A percentile compares a stretch with the other conserved stretches of the same genome.
Evolutionary conservation across 2,888 invertebrate genomes (phyloP).

Genomic region (Hyppa rectilinea): DNA sequence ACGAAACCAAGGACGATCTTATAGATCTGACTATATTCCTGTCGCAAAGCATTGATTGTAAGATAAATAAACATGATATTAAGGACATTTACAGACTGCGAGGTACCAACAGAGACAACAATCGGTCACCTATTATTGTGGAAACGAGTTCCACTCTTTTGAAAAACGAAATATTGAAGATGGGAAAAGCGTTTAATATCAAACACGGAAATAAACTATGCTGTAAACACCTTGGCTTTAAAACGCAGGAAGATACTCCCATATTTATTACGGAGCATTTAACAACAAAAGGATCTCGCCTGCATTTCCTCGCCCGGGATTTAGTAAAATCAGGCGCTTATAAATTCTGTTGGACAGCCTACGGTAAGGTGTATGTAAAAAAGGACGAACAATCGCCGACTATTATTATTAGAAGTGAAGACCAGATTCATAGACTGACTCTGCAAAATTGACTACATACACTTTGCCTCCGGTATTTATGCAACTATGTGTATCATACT

Average conservation of each 20-base stretch:
- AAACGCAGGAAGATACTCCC: slow-evolving; percentile 9
- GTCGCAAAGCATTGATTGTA: too few species aligned
- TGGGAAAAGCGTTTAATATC: background rate
- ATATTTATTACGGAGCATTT: slow-evolving; percentile 12
- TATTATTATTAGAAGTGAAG: background rate
- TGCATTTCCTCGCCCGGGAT: slow-evolving; percentile 21
- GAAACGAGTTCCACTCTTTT: slow-evolving; percentile 15
- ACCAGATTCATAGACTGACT: too few species aligned
- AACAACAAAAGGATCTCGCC: slow-evolving; percentile 14
- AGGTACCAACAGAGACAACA: too few species aligned
- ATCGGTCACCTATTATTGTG: background rate
- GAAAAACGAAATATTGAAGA: slow-evolving; percentile 7
- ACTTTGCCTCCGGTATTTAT: too few species aligned
- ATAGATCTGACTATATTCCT: too few species aligned
- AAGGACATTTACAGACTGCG: too few species aligned
- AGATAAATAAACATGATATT: too few species aligned
- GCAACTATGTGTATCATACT: too few species aligned
- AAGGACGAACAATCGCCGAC: slow-evolving; percentile 11
- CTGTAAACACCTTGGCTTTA: slow-evolving; percentile 10
- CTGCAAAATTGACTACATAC: too few species aligned
- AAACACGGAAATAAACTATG: background rate
- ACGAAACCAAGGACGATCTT: too few species aligned
- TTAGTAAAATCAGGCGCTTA: slow-evolving; percentile 6
- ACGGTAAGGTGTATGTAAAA: slow-evolving; percentile 10
- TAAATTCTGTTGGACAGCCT: slow-evolving; percentile 22